Evolutionary conservation across 2,797 vertebrate species (phyloP), one percentile per base, ranked within the genome.

Genomic region (Anomalospiza imberbis): DNA sequence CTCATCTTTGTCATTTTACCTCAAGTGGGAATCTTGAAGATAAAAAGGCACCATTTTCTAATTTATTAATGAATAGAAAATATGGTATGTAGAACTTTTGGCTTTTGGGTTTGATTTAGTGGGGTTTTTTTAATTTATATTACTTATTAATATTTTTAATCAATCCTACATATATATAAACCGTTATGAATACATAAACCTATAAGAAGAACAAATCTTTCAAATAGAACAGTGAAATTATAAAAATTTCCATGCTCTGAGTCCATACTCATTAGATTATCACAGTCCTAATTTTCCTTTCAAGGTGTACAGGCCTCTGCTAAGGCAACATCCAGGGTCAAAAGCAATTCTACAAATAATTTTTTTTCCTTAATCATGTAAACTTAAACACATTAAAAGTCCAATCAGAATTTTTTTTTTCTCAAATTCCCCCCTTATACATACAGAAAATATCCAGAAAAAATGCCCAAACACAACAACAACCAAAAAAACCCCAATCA

Each of bases 231-330:
- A 25, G 21, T 57, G 53, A 74, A 94, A 80, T 78, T 34, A 72
- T 63, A 92, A 97, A 89, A 20, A 31, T 77, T 90, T 70, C 71
- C 77, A 91, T 54, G 88, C 76, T 95, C 71, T 22, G 17, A 96
- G 90, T 94, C 87, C 95, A 86, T 96, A 96, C 93, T 97, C 34
- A 57, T 97, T 97, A 95, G 97, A 87, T 93, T 74, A 42, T 51
- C 55, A 72, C 96, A 26, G 31, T 13, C 24, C 25, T 93, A 85
- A 97, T 96, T 93, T 78, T 70, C 80, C 66, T 92, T 96, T 96
- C 63, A 78, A 96, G 86, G 83, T 89, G 84, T 80, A 90, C 93
- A 70, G 68, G 60, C 73, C 92, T 75, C 86, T 95, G 82, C 91
- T 92, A 96, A 93, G 97, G 82, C 87, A 97, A 50, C 22, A 74